These are phyloP conservation scores for Moxostoma hubbsi DNA, from an alignment of 2,797 vertebrate genomes.

Conservation along the genomic window DNA sequence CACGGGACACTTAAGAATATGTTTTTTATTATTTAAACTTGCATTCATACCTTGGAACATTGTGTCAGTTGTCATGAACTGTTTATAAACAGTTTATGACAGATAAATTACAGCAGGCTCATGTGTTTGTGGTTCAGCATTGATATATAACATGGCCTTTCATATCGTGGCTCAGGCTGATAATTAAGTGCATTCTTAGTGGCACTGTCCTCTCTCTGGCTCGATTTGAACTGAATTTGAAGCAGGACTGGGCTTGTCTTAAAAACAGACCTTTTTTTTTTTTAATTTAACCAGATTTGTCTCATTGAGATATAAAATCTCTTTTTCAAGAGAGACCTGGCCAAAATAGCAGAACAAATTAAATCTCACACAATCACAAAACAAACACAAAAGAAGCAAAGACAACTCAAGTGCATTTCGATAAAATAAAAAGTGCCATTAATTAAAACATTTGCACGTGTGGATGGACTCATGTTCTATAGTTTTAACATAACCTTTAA, in stretches of 20 bases:
- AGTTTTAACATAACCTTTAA: too few species aligned
- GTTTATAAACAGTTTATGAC: slow-evolving; percentile 48
- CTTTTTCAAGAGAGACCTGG: too few species aligned
- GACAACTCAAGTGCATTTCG: too few species aligned
- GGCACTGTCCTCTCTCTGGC: slow-evolving; percentile 36
- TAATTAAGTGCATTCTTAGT: slow-evolving; percentile 29
- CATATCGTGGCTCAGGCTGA: slow-evolving; percentile 43
- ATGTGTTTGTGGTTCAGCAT: slow-evolving; percentile 33
- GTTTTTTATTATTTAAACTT: slow-evolving; percentile 30
- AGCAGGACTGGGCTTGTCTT: slow-evolving; percentile 47
- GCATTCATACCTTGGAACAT: slow-evolving; percentile 11
- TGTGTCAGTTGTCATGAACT: slow-evolving; percentile 19
- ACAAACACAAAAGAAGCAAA: too few species aligned
- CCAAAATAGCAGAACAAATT: too few species aligned
- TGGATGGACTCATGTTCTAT: too few species aligned
- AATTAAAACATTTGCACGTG: too few species aligned
- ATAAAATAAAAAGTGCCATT: too few species aligned
- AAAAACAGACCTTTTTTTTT: slow-evolving; percentile 44
- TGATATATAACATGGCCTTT: slow-evolving; percentile 48
- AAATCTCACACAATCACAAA: too few species aligned
- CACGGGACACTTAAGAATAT: background rate
- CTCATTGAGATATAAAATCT: too few species aligned
- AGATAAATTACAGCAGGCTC: slow-evolving; percentile 29
- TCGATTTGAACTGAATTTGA: slow-evolving; percentile 48
- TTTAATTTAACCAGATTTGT: too few species aligned